Evolutionary conservation across 2,888 invertebrate species (phyloP).

Genomic region (Philaethria dido): DNA sequence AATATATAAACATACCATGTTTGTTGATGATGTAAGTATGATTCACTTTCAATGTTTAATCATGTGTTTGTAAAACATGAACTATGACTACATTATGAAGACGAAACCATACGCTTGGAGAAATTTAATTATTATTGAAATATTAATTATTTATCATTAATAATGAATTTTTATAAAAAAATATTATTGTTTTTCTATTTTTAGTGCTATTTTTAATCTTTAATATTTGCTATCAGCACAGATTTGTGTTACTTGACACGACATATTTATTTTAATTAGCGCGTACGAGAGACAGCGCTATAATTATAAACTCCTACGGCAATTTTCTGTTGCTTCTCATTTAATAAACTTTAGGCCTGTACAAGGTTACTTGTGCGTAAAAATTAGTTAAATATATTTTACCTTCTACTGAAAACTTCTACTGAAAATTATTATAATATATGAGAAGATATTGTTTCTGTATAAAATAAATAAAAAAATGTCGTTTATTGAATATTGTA

Average conservation of each 20-base stretch:
- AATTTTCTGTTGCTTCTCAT: constrained; percentile 29
- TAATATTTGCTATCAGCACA: constrained; percentile 17
- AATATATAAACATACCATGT: too few relatives aligned
- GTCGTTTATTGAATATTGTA: background rate
- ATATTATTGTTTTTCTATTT: too few relatives aligned
- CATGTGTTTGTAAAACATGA: too few relatives aligned
- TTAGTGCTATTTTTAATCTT: background rate
- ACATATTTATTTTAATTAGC: constrained; percentile 32
- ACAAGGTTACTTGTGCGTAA: constrained; percentile 5
- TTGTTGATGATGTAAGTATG: too few relatives aligned
- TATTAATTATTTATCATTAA: too few relatives aligned
- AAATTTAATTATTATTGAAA: too few relatives aligned
- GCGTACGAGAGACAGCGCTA: constrained; percentile 24
- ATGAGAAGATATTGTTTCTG: background rate
- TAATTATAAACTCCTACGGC: constrained; percentile 35
- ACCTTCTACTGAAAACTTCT: background rate
- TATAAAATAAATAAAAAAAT: too few relatives aligned
- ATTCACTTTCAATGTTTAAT: too few relatives aligned
- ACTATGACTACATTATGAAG: too few relatives aligned
- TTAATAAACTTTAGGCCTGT: constrained; percentile 26
- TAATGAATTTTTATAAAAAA: too few relatives aligned
- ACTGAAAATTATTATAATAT: too few relatives aligned
- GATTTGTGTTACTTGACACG: constrained; percentile 32
- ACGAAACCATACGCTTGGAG: too few relatives aligned
- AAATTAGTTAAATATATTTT: background rate